Conservation (phyloP, 2,113 vertebrate genomes). For the Planiliza haematocheilus region DNA sequence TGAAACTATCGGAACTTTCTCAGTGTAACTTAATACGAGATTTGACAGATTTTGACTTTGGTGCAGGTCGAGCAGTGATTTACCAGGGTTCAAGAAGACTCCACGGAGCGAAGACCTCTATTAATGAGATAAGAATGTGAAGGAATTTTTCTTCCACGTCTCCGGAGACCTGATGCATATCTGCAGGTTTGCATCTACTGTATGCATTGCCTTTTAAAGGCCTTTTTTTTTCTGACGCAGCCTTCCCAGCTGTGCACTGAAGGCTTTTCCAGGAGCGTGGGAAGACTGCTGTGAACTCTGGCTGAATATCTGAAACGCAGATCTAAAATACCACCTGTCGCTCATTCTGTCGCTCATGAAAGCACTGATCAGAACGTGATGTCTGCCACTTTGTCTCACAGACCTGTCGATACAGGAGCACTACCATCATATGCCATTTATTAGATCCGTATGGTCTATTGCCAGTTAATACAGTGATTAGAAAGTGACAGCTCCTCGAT, state of each 20-base stretch:
- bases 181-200: neutral
- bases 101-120: too few relatives aligned
- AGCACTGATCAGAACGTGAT: neutral
- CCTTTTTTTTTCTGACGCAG: neutral
- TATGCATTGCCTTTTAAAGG: neutral
- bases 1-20: too few relatives aligned
- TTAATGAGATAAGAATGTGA: too few relatives aligned
- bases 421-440: constrained; percentile 5
- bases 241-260: neutral
- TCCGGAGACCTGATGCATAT: too few relatives aligned
- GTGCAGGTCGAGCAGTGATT: too few relatives aligned
- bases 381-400: neutral
- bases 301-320: neutral
- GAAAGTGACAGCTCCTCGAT: neutral
- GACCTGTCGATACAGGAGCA: neutral
- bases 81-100: too few relatives aligned
- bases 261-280: constrained; percentile 3
- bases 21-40: too few relatives aligned
- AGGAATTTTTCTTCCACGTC: too few relatives aligned
- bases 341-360: neutral
- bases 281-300: constrained; percentile 15
- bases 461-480: neutral
- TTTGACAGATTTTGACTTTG: too few relatives aligned
- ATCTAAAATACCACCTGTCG: constrained; percentile 25
- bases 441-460: neutral